phyloP scores from a whole-genome alignment of 2,113 vertebrate genomes.

The Syngnathoides biaculeatus region DNA sequence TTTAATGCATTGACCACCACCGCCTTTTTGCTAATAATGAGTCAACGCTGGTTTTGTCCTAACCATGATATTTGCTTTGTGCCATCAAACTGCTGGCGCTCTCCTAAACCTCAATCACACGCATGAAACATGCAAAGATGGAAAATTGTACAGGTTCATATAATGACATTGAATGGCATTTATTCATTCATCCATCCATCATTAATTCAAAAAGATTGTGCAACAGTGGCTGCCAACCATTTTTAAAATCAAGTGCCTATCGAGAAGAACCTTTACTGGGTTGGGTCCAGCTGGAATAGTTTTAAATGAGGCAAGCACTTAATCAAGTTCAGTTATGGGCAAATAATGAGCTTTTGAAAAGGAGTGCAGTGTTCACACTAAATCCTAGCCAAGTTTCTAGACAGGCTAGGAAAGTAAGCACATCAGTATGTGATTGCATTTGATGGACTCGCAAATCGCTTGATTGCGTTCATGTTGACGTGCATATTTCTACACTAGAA shows the following conservation, averaged over 20 bases:
- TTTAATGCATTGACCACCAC: constrained; percentile 40
- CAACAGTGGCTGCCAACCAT: not conserved
- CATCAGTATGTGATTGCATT: not conserved
- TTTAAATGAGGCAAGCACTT: constrained; percentile 45
- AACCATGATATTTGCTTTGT: constrained; percentile 45
- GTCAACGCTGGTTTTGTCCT: constrained; percentile 30
- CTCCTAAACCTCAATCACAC: constrained; percentile 30
- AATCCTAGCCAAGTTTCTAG: not conserved
- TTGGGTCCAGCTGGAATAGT: constrained; percentile 30
- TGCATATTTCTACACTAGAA: not conserved
- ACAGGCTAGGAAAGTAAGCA: not conserved
- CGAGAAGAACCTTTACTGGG: constrained; percentile 25
- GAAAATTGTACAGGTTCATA: no score
- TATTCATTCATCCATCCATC: no score
- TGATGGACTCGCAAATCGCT: not conserved
- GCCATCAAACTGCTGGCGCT: constrained; percentile 23
- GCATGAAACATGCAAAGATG: constrained; percentile 39
- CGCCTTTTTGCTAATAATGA: constrained; percentile 17
- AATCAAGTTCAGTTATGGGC: constrained; percentile 40
- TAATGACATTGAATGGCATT: no score
- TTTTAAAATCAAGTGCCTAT: constrained; percentile 40
- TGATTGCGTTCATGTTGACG: not conserved
- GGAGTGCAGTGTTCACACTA: not conserved
- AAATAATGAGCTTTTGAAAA: constrained; percentile 13
- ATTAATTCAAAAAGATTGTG: no score